These are phyloP conservation scores for Eristalis tenax DNA, from an alignment of 2,888 invertebrate genomes.

Conservation along the genomic window DNA sequence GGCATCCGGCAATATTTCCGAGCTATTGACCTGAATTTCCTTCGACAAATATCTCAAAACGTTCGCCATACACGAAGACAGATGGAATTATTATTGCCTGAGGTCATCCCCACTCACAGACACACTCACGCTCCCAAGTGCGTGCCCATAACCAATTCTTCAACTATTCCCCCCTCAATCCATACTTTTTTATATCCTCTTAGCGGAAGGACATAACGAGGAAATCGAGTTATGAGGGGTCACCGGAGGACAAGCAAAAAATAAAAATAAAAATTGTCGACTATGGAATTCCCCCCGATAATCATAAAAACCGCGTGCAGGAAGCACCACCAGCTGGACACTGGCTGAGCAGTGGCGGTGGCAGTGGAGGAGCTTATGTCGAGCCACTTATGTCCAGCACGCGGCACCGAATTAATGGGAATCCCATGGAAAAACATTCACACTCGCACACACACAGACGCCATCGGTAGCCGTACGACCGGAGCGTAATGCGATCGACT, in stretches of 20 bases:
- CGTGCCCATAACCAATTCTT: constrained; percentile 27
- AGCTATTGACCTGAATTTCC: constrained; percentile 14
- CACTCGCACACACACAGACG: not conserved
- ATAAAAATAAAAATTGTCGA: not conserved
- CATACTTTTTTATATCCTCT: not conserved
- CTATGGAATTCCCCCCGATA: constrained; percentile 6
- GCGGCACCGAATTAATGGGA: constrained; percentile 28
- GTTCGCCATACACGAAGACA: not conserved
- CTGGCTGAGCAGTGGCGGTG: no score
- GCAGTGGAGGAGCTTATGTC: not conserved
- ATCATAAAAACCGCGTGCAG: constrained; percentile 6
- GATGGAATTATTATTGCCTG: constrained; percentile 6
- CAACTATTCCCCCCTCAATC: not conserved
- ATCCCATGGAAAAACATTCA: not conserved
- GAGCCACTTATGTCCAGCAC: constrained; percentile 16
- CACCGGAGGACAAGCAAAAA: not conserved
- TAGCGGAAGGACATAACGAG: not conserved
- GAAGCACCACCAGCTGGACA: not conserved
- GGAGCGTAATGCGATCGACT: constrained; percentile 28
- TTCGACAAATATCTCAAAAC: constrained; percentile 13
- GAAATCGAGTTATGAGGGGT: not conserved
- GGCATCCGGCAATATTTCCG: constrained; percentile 13
- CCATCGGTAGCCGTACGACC: not conserved
- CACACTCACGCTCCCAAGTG: constrained; percentile 15
- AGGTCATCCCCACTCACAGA: not conserved